phyloP scores from a whole-genome alignment of 2,888 invertebrate species.

The Monopis laevigella region DNA sequence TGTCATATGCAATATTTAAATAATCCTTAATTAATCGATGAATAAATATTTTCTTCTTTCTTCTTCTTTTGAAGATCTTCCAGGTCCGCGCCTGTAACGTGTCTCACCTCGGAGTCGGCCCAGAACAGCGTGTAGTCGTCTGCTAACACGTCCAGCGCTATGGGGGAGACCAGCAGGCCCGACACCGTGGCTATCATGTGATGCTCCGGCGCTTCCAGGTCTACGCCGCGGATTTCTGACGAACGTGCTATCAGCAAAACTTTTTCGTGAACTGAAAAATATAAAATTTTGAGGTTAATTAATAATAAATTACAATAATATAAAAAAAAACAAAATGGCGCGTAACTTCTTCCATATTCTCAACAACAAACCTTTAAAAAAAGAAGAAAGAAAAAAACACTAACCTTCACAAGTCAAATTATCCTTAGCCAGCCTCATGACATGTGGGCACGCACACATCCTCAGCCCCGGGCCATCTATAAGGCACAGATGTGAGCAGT shows the following conservation, averaged over 20 bases:
- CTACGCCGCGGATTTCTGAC: conserved; percentile 85
- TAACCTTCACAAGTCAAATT: conserved; percentile 72
- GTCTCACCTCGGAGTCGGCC: conserved; percentile 73
- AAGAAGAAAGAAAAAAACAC: neutral
- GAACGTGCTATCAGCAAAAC: conserved; percentile 80
- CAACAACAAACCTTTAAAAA: neutral
- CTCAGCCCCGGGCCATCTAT: conserved; percentile 71
- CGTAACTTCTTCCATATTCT: neutral
- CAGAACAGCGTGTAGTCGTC: conserved; percentile 76
- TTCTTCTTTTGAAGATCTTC: too few relatives aligned
- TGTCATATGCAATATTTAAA: too few relatives aligned
- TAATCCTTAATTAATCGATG: too few relatives aligned
- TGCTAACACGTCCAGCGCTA: conserved; percentile 75
- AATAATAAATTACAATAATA: too few relatives aligned
- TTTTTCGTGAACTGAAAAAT: conserved; percentile 73
- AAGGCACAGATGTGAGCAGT: conserved; percentile 85
- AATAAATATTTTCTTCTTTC: too few relatives aligned
- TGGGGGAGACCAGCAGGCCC: conserved; percentile 73
- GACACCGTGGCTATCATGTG: conserved; percentile 86
- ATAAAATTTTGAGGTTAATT: too few relatives aligned
- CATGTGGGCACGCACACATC: conserved; percentile 86
- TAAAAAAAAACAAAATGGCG: too few relatives aligned
- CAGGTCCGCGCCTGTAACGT: too few relatives aligned
- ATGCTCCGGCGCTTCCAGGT: conserved; percentile 77
- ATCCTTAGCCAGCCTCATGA: conserved; percentile 79